Evolutionary conservation across 2,888 invertebrate genomes (phyloP).

Genomic region (Lasioglossum vierecki): DNA sequence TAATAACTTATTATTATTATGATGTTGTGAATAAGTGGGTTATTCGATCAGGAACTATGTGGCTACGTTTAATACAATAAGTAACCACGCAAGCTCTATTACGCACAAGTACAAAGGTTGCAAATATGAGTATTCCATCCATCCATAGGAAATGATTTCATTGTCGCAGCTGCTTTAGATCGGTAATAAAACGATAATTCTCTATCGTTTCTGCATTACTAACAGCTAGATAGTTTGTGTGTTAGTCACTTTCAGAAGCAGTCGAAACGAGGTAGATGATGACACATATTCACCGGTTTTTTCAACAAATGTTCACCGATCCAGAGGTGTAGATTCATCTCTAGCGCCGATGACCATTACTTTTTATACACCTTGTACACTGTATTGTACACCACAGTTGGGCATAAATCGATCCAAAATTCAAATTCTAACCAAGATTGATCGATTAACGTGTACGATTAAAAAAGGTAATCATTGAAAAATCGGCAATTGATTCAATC

Average conservation of each 20-base stretch:
- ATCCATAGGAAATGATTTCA: conserved; percentile 20
- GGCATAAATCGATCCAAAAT: too few relatives aligned
- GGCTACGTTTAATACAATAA: not conserved
- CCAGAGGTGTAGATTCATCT: too few relatives aligned
- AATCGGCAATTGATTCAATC: too few relatives aligned
- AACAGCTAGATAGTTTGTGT: not conserved
- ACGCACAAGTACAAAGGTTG: conserved; percentile 32
- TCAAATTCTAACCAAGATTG: too few relatives aligned
- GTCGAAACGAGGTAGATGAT: too few relatives aligned
- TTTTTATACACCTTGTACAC: too few relatives aligned
- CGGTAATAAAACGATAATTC: not conserved
- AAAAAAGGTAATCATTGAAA: too few relatives aligned
- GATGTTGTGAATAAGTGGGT: not conserved
- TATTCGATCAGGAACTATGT: not conserved
- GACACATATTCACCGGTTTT: not conserved
- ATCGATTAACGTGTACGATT: too few relatives aligned
- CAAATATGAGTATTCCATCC: not conserved
- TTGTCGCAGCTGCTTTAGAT: conserved; percentile 3
- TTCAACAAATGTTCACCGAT: too few relatives aligned
- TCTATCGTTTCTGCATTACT: not conserved
- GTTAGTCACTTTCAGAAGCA: not conserved
- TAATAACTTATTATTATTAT: not conserved
- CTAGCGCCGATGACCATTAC: too few relatives aligned
- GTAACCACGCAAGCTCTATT: not conserved
- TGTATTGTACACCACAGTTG: not conserved